Evolutionary conservation across 2,113 vertebrate species (phyloP), one percentile per base, ranked within the genome.

Genomic region (Aplodontia rufa): DNA sequence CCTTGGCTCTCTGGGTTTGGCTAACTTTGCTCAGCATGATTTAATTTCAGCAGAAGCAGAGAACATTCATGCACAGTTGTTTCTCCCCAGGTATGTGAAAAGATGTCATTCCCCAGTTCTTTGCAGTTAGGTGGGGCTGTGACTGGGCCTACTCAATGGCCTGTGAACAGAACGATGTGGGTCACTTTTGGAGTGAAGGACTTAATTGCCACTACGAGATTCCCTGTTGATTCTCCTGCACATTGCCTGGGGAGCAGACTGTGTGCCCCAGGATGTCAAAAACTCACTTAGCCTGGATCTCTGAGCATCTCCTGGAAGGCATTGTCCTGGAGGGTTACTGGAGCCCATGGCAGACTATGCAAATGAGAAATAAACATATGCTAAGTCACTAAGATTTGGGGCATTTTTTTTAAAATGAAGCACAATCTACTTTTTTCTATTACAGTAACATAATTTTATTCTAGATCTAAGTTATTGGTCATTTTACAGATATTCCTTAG

Each of bases 391-490:
- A 51, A 87, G 24, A 69, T n/a, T 87, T 72, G 11, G 66, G 16
- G 26, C 30, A n/a, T n/a, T n/a, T n/a, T 74, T 81, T 26, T 40
- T 80, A 75, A 62, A 51, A 35, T 90, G 74, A 78, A 82, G 45
- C 28, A 69, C 26, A 37, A 35, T 51, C 35, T 90, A 28, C 78
- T 69, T 80, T 32, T 90, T 82, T 49, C 37, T 79, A 60, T 45
- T 47, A 74, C 2, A 86, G 45, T 45, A 81, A 60, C 32, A 42
- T 78, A 86, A 49, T 93, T 91, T 80, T 40, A 79, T 72, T 89
- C 37, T 37, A 92, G 74, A 95, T 42, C 45, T 82, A 71, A 92
- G 19, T 74, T 89, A 45, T 81, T 75, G 64, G 87, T 86, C 51
- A 66, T 5, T 88, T 88, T 35, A 49, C 37, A 93, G 69, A 75